A percentile compares a stretch with the other conserved stretches of the same genome.
Conservation (phyloP, 2,797 vertebrate species). For the Parauchenoglanis ngamensis region DNA sequence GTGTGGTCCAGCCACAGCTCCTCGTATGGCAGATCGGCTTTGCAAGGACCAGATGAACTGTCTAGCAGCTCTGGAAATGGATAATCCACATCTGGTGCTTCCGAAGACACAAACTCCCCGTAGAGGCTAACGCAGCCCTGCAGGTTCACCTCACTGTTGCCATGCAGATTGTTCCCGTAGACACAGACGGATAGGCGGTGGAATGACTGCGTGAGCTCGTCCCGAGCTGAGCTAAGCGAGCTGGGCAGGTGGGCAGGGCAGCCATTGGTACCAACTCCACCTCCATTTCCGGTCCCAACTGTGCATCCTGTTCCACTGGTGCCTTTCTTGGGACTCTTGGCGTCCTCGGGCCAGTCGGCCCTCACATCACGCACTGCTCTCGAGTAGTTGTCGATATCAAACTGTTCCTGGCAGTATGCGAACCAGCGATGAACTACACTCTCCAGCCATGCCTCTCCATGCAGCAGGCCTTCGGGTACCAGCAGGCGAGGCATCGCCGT, state of each 20-base stretch:
- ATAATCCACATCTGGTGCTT: constrained; percentile 84
- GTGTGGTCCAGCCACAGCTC: constrained; percentile 94
- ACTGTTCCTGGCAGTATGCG: constrained; percentile 91
- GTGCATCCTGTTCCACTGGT: constrained; percentile 64
- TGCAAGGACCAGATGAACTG: constrained; percentile 68
- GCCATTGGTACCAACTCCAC: constrained; percentile 76
- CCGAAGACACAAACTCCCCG: constrained; percentile 85
- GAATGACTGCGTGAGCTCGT: constrained; percentile 96
- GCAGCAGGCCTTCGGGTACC: constrained; percentile 88
- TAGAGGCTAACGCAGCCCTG: constrained; percentile 90
- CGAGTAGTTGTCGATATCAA: constrained; percentile 96
- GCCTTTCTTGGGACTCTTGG: constrained; percentile 90
- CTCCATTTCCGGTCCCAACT: constrained; percentile 61
- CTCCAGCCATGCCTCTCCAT: constrained; percentile 89
- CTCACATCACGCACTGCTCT: constrained; percentile 92
- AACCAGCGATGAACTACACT: constrained; percentile 94
- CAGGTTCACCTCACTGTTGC: constrained; percentile 95
- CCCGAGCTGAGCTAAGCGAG: constrained; percentile 90
- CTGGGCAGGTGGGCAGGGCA: constrained; percentile 86
- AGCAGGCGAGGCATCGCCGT: constrained; percentile 82
- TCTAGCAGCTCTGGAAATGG: constrained; percentile 85
- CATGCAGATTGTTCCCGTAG: constrained; percentile 94
- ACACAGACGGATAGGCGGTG: constrained; percentile 96
- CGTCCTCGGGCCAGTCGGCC: constrained; percentile 90
- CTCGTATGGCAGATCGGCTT: constrained; percentile 89